A percentile compares a stretch with the other conserved stretches of the same genome.
These are phyloP conservation scores for Oncorhynchus gorbuscha DNA, from an alignment of 2,113 vertebrate species.

Conservation along the genomic window DNA sequence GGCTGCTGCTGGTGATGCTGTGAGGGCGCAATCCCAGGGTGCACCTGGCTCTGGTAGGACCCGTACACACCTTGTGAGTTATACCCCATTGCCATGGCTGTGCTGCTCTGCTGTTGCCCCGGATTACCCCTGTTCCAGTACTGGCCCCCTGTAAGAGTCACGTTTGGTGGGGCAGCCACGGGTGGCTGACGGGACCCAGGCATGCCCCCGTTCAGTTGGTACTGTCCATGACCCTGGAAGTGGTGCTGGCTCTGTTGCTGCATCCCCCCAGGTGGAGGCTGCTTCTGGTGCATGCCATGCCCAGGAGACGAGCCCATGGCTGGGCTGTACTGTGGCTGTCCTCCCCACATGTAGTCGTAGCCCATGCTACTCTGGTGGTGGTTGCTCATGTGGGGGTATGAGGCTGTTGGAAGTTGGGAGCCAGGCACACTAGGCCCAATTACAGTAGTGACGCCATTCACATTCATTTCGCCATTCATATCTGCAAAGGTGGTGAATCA, in stretches of 20 bases:
- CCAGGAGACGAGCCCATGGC: conserved; percentile 66
- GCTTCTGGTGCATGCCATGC: conserved; percentile 82
- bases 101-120: conserved; percentile 72
- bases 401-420: conserved; percentile 78
- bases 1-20: conserved; percentile 72
- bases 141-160: conserved; percentile 73
- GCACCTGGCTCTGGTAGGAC: conserved; percentile 70
- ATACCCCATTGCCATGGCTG: conserved; percentile 58
- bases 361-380: conserved; percentile 79
- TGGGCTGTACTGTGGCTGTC: conserved; percentile 80
- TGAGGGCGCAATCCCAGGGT: conserved; percentile 60
- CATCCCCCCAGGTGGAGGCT: conserved; percentile 66
- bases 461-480: conserved; percentile 94
- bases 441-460: conserved; percentile 97
- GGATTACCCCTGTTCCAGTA: conserved; percentile 85
- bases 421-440: conserved; percentile 85
- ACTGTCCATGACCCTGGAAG: conserved; percentile 81
- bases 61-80: conserved; percentile 69
- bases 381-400: conserved; percentile 77
- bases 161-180: conserved; percentile 74
- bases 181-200: conserved; percentile 71
- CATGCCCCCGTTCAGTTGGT: conserved; percentile 84
- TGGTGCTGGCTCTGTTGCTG: conserved; percentile 74
- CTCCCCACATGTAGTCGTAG: conserved; percentile 93
- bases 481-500: conserved; percentile 70